Evolutionary conservation across 2,113 vertebrate genomes (phyloP).

Genomic region (Cololabis saira): DNA sequence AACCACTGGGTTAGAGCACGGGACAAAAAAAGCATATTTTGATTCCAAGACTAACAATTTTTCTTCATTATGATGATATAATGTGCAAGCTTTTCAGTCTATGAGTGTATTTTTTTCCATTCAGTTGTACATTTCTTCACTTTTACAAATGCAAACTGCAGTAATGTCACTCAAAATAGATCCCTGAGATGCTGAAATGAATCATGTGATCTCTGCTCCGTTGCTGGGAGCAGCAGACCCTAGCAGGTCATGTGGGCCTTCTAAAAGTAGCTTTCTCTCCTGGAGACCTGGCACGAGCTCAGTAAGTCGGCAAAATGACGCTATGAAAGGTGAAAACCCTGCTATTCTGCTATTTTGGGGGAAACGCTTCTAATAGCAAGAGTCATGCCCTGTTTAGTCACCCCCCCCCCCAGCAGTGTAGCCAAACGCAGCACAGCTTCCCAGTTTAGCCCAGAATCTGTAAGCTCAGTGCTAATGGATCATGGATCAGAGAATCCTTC

Average conservation of each 20-base stretch:
- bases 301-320: constrained; percentile 30
- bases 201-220: constrained; percentile 25
- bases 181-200: constrained; percentile 6
- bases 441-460: constrained; percentile 37
- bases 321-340: constrained; percentile 24
- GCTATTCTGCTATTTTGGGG: constrained; percentile 23
- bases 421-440: constrained; percentile 44
- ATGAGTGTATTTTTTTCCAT: too few relatives aligned
- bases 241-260: constrained; percentile 9
- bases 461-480: constrained; percentile 49
- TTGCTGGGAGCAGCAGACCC: neutral
- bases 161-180: neutral
- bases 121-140: too few relatives aligned
- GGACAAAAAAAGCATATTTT: too few relatives aligned
- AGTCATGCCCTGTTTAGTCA: constrained; percentile 51
- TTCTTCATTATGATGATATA: too few relatives aligned
- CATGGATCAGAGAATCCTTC: constrained; percentile 61
- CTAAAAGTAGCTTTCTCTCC: constrained; percentile 14
- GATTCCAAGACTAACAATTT: too few relatives aligned
- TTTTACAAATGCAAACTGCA: too few relatives aligned
- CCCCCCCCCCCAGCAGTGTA: constrained; percentile 40
- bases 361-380: constrained; percentile 38
- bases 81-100: too few relatives aligned
- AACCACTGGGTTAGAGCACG: too few relatives aligned
- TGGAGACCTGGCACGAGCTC: constrained; percentile 39